Evolutionary conservation across 2,113 vertebrate species (phyloP), one percentile per base, ranked within the genome.

Genomic region (Xenus cinereus): DNA sequence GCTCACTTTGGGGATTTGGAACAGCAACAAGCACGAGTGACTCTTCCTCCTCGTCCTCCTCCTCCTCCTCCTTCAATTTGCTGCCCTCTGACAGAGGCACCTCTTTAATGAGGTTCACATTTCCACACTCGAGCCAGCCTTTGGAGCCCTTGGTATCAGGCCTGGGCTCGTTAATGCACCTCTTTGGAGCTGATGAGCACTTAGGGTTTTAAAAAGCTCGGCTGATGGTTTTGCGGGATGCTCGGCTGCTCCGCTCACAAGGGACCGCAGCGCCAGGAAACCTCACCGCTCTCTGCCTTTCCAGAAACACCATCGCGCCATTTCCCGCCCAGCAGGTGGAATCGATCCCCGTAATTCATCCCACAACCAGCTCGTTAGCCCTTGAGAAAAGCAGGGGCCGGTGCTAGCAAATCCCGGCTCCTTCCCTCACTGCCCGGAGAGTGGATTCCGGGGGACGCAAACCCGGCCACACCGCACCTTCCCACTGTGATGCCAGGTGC

Each of bases 191-290:
- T 16, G 63, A 78, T 30, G 37, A 95, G 93, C 95, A 96, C 93
- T 97, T 62, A 91, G 89, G 73, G 6, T 91, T 39, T 39, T 75
- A 57, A 95, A 84, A 89, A 53, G 93, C 78, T 64, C 6, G 0
- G 80, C 67, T 82, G 82, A 88, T 85, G 59, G 78, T 60, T 91
- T 32, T 81, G 94, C 1, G 35, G 84, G 75, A 59, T 86, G 84
- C 30, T 79, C 33, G 35, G 46, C 91, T 64, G 67, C 92, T 56
- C 66, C 1, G 3, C 84, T 93, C 90, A 19, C 85, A 11, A 32
- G 96, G 90, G 96, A 96, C 8, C 8, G 1, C 88, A 75, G 95
- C 32, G 83, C 93, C 96, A 80, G 94, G 90, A 96, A 97, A 39
- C 27, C 75, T 93, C 90, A 2, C 12, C 39, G 1, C 67, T 0